Evolutionary conservation across 1,140 invertebrate genomes (phyloP).

Genomic region (Chymomyza costata): DNA sequence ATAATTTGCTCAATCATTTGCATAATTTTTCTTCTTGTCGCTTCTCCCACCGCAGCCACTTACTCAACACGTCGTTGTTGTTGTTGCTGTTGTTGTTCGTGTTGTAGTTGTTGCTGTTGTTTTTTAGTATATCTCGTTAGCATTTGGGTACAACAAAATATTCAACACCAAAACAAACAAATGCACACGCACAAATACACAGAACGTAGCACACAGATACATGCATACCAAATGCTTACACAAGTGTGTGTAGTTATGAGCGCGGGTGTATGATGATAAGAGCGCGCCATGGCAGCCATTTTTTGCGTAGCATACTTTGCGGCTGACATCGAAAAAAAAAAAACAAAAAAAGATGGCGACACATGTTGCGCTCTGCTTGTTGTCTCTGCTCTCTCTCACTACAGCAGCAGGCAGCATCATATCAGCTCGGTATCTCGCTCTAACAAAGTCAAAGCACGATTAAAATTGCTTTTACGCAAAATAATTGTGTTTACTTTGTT

Average conservation of each 20-base stretch:
- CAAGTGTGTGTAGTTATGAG: conserved; percentile 15
- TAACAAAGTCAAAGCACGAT: too few species aligned
- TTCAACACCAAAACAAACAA: conserved; percentile 54
- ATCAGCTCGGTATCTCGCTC: too few species aligned
- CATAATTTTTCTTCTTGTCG: conserved; percentile 59
- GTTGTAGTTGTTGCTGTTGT: conserved; percentile 38
- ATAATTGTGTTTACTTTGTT: conserved; percentile 68
- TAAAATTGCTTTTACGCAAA: conserved; percentile 31
- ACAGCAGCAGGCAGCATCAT: too few species aligned
- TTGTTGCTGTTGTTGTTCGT: conserved; percentile 14
- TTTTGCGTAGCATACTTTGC: conserved; percentile 52
- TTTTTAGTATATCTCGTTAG: conserved; percentile 51
- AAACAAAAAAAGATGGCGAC: conserved; percentile 20
- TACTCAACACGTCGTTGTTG: not conserved
- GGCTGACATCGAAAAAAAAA: conserved; percentile 24
- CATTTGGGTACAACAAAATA: conserved; percentile 32
- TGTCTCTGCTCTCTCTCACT: not conserved
- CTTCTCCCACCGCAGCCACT: conserved; percentile 9
- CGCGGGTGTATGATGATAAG: conserved; percentile 46
- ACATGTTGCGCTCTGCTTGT: conserved; percentile 42
- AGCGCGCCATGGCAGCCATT: conserved; percentile 40
- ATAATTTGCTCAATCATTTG: conserved; percentile 71
- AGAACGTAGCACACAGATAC: not conserved
- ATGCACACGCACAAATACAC: conserved; percentile 12
- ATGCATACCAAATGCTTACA: not conserved